phyloP scores from a whole-genome alignment of 2,888 invertebrate species.

The Apodemia mormo region DNA sequence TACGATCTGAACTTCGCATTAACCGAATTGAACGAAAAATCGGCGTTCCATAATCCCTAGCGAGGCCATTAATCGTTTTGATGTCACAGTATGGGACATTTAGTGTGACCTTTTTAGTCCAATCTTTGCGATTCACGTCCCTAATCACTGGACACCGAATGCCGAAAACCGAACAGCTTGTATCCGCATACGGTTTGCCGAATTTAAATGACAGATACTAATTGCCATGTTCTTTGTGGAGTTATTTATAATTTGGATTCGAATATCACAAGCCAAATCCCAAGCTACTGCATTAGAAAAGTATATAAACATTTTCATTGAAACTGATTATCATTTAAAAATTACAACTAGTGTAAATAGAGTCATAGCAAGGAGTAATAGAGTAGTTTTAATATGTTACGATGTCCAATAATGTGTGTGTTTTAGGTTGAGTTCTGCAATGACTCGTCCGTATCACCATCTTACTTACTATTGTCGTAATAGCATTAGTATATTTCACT shows the following conservation, averaged over 20 bases:
- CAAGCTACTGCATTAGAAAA: conserved; percentile 40
- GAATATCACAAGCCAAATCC: conserved; percentile 11
- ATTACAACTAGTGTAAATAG: too few relatives aligned
- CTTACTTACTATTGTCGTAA: too few relatives aligned
- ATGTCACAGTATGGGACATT: conserved; percentile 80
- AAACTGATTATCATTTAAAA: too few relatives aligned
- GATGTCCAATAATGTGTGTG: too few relatives aligned
- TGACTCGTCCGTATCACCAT: too few relatives aligned
- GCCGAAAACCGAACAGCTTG: conserved; percentile 54
- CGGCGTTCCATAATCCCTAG: conserved; percentile 64
- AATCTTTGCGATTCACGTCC: conserved; percentile 63
- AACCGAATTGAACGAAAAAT: conserved; percentile 71
- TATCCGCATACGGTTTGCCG: conserved; percentile 49
- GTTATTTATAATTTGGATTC: conserved; percentile 31
- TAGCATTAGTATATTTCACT: too few relatives aligned
- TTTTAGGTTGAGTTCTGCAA: too few relatives aligned
- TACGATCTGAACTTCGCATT: conserved; percentile 58
- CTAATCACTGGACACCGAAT: conserved; percentile 66
- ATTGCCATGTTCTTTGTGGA: conserved; percentile 48
- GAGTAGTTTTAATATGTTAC: too few relatives aligned
- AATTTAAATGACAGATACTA: conserved; percentile 56
- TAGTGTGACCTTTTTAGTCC: conserved; percentile 75
- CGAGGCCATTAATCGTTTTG: conserved; percentile 77
- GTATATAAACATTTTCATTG: too few relatives aligned
- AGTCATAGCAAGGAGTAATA: too few relatives aligned